A percentile compares a stretch with the other conserved stretches of the same genome.
Evolutionary conservation across 2,797 vertebrate genomes (phyloP).

Genomic region (Sitta carolinensis): DNA sequence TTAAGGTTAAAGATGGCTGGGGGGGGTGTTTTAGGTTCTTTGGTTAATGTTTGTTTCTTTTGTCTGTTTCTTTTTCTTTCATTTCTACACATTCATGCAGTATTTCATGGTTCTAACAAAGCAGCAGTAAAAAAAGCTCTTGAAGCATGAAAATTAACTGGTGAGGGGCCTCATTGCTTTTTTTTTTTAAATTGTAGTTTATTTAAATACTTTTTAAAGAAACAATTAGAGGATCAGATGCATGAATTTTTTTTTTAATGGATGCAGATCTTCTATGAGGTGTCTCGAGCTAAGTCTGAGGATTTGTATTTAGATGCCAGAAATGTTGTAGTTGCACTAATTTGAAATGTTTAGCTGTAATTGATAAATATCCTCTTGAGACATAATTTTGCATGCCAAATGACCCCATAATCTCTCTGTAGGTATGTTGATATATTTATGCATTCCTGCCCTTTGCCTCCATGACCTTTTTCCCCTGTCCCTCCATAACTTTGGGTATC

Average conservation of each 20-base stretch:
- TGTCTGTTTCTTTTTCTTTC: conserved; percentile 87
- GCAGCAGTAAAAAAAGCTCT: conserved; percentile 85
- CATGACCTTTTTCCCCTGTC: conserved; percentile 76
- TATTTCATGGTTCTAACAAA: conserved; percentile 88
- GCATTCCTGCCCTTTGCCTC: conserved; percentile 79
- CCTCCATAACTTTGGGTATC: conserved; percentile 80
- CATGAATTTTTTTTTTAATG: conserved; percentile 81
- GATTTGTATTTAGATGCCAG: conserved; percentile 77
- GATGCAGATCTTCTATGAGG: conserved; percentile 82
- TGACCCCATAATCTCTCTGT: conserved; percentile 78
- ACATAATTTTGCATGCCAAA: conserved; percentile 84
- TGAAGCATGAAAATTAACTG: conserved; percentile 87
- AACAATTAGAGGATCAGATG: conserved; percentile 79
- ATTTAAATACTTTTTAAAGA: conserved; percentile 71
- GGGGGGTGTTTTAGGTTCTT: conserved; percentile 79
- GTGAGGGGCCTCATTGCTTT: conserved; percentile 87
- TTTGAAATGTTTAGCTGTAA: conserved; percentile 78
- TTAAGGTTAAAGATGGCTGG: conserved; percentile 76
- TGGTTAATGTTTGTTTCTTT: conserved; percentile 88
- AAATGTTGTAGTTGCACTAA: conserved; percentile 80
- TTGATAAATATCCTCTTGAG: conserved; percentile 79
- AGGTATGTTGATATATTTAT: conserved; percentile 81
- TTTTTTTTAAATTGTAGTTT: conserved; percentile 80
- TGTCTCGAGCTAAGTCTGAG: conserved; percentile 78
- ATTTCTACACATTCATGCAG: conserved; percentile 87